Base-by-base conservation (phyloP, 2,113 vertebrate species). In the Pteronura brasiliensis region DNA sequence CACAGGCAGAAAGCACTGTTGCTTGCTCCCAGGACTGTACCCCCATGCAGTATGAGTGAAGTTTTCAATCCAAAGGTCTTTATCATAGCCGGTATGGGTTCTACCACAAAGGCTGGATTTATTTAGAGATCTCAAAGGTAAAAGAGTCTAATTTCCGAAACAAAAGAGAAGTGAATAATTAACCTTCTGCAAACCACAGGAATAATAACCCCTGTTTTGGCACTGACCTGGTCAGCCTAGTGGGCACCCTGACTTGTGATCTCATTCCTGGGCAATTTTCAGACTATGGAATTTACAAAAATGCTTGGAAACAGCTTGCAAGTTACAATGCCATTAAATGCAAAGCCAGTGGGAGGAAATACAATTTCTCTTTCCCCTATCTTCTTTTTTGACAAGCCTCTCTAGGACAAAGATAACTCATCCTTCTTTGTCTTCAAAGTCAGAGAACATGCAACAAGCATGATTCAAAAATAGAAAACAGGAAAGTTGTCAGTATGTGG, bases 131-230 rank as follows among this genome's bases (percentile, higher is more conserved):
- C 31, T 61, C 11, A 49, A 57, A 71, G 77, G 61, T 59, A 49
- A 7, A 4, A 4, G 23, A 71, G 77, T 44, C 42, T 74, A 80
- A 83, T 95, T 96, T 97, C 88, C 71, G 59, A 47, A 44, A 87
- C 74, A 93, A 84, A 88, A 89, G 90, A 93, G 21, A 93, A 86
- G 52, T 65, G 65, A 93, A 44, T 42, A 65, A 79, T 44, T 71
- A 17, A 84, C 90, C 52, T 76, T 65, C 42, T 77, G 93, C 36
- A 86, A 97, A 59, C 39, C 55, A 57, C 14, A 80, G n/a, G 29
- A 63, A 69, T 76, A 95, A 93, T 39, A 29, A 63, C 52, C 7
- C 47, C 5, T 49, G n/a, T 36, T 65, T 42, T 31, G 74, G 59
- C 76, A 94, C 10, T 47, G 61, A 25, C 20, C 31, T 21, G 20